These are phyloP conservation scores for Bungarus multicinctus DNA, from an alignment of 2,113 vertebrate species.

Conservation along the genomic window DNA sequence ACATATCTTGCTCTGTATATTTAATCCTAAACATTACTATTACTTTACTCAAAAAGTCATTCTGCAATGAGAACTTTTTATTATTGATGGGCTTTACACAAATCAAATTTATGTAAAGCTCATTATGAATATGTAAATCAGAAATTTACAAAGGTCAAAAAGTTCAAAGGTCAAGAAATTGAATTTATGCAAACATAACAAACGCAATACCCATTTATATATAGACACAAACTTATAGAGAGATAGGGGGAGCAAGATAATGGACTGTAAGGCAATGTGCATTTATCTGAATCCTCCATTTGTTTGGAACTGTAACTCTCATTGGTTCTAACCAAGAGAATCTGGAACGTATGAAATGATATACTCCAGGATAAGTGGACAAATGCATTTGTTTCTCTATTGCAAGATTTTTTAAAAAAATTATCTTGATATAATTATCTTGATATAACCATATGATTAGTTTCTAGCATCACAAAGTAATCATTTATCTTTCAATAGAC, in stretches of 20 bases:
- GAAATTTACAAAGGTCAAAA: fast-evolving
- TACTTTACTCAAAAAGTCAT: constrained; percentile 22
- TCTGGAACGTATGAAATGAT: background rate
- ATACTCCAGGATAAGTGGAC: background rate
- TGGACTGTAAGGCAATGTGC: background rate
- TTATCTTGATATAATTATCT: background rate
- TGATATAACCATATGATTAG: background rate
- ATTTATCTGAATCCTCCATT: background rate
- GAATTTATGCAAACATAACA: background rate
- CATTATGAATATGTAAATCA: background rate
- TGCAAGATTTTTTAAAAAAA: background rate
- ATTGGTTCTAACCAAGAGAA: background rate
- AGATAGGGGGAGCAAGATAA: background rate
- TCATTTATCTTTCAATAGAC: constrained; percentile 40
- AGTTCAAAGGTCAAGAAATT: background rate
- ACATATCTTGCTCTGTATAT: background rate
- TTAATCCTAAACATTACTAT: fast-evolving
- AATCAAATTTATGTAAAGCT: background rate
- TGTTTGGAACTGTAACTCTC: background rate
- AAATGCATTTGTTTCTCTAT: background rate
- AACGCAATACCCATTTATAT: background rate
- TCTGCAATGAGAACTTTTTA: background rate
- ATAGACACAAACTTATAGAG: background rate
- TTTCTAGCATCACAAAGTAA: constrained; percentile 36
- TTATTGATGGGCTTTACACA: background rate